Evolutionary conservation across 2,888 invertebrate genomes (phyloP), one percentile per base, ranked within the genome.

Genomic region (Fragum whitleyi): DNA sequence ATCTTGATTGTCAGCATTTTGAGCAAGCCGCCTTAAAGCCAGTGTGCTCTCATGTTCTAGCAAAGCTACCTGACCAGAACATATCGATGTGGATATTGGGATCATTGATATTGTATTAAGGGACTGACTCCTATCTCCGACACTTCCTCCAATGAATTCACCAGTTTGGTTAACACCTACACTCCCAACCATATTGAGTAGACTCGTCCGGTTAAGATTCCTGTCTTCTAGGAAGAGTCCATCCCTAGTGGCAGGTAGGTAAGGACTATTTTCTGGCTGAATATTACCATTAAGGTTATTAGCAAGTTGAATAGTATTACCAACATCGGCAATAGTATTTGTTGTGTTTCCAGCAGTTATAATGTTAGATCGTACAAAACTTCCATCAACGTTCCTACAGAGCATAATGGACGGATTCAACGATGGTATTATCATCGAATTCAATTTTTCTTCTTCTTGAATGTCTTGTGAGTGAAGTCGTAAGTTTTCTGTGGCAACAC

Each of bases 401-500:
- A 62, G 11, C 16, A 75, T 26, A 26, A 78, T 75, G 59, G 78
- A 55, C 0, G 81, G 75, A 47, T 81, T 81, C 14, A 81, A 23
- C 5, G 77, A 71, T 3, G 81, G 77, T 3, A 77, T 42, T 32
- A 78, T 67, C n/a, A 47, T 19, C 2, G 39, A 11, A 21, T 57
- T 67, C 19, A 65, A n/a, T 75, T 81, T 81, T 42, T 82, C 82
- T 23, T 69, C 57, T 9, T 69, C 70, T 14, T 32, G 23, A 2
- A 82, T 62, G 39, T 82, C 82, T 65, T 79, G 74, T 14, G 79
- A 79, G 65, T 82, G 82, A 16, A 82, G 76, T 5, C 82, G 53
- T 28, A 82, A 39, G 65, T 82, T 82, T 67, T 82, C 79, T 28
- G 82, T 82, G 2, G 82, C 82, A n/a, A 72, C 82, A 36, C 82